These are phyloP conservation scores for Andrena praecox DNA, from an alignment of 2,888 invertebrate genomes.

Conservation along the genomic window DNA sequence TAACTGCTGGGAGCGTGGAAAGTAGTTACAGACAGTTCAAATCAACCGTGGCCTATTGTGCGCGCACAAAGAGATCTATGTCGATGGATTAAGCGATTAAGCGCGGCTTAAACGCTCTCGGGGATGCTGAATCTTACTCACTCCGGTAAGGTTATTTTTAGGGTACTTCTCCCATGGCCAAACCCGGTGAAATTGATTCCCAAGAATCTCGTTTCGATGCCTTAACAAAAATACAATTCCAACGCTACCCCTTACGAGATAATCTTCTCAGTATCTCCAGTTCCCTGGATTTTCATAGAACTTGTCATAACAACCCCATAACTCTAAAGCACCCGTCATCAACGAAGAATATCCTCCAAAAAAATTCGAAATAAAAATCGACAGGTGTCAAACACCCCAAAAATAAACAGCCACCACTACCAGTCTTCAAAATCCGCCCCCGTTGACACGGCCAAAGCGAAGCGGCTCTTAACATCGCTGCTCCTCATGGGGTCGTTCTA, in stretches of 20 bases:
- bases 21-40: conserved; percentile 59
- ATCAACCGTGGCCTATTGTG: conserved; percentile 57
- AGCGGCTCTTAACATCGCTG: not conserved
- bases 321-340: no score
- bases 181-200: not conserved
- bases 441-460: not conserved
- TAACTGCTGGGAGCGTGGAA: conserved; percentile 47
- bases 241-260: no score
- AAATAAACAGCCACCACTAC: not conserved
- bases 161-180: not conserved
- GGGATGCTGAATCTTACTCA: conserved; percentile 32
- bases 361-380: not conserved
- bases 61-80: conserved; percentile 63
- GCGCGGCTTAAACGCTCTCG: conserved; percentile 54
- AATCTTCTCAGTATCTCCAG: no score
- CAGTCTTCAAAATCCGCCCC: not conserved
- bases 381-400: not conserved
- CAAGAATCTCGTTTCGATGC: not conserved
- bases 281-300: no score
- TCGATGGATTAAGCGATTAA: conserved; percentile 67
- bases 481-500: conserved; percentile 2
- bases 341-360: no score
- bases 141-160: conserved; percentile 17
- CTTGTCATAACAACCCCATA: no score
- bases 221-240: no score